phyloP scores from a whole-genome alignment of 2,888 invertebrate species.

The Ophioninae sp. region DNA sequence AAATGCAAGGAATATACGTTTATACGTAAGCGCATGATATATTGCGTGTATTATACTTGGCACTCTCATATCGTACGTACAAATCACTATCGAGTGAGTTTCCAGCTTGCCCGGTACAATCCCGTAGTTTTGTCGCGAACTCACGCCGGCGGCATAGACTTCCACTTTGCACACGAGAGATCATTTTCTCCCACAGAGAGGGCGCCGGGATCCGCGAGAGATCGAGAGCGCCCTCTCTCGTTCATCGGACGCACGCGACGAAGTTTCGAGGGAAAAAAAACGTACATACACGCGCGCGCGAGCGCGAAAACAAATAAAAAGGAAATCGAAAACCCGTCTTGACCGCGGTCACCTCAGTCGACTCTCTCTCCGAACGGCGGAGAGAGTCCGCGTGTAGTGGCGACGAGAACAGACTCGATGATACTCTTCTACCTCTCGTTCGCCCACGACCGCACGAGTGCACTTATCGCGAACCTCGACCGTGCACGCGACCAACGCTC shows the following conservation, averaged over 20 bases:
- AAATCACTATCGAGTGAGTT: conserved; percentile 36
- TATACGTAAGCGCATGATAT: conserved; percentile 35
- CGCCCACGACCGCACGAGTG: conserved; percentile 23
- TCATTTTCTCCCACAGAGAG: conserved; percentile 16
- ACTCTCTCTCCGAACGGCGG: conserved; percentile 16
- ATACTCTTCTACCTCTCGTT: conserved; percentile 36
- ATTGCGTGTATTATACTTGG: background rate
- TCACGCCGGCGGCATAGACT: conserved; percentile 29
- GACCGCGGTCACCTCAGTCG: conserved; percentile 47
- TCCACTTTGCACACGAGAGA: conserved; percentile 15
- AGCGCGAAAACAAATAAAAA: conserved; percentile 13
- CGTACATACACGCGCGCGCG: too few relatives aligned
- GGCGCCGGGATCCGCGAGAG: conserved; percentile 18
- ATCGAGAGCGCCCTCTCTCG: background rate
- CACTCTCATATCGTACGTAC: conserved; percentile 29
- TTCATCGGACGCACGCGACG: conserved; percentile 38
- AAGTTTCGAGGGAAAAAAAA: conserved; percentile 10
- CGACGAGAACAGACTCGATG: conserved; percentile 6
- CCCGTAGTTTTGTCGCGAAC: conserved; percentile 33
- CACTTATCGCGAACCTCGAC: conserved; percentile 19
- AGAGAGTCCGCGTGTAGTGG: conserved; percentile 13
- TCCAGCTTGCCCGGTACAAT: conserved; percentile 45
- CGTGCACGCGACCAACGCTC: conserved; percentile 10
- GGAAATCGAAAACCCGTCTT: conserved; percentile 65
- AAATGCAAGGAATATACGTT: conserved; percentile 4